Conservation (phyloP, 2,888 invertebrate species). For the Drosophila paracracens region DNA sequence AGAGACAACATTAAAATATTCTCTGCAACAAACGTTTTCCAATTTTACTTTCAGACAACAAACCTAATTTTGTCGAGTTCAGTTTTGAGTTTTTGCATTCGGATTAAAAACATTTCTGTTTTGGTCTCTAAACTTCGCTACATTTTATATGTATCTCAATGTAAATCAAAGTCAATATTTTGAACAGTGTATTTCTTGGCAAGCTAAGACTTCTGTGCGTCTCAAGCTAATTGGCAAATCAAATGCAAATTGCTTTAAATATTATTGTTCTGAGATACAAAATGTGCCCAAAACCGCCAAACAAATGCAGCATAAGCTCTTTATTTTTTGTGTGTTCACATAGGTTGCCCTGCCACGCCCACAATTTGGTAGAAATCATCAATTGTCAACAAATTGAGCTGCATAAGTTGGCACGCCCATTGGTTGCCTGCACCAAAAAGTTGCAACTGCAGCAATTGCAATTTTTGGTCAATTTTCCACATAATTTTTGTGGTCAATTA, state of each 20-base stretch:
- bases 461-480: constrained; percentile 73
- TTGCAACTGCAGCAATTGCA: constrained; percentile 68
- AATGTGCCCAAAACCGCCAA: constrained; percentile 60
- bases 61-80: neutral
- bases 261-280: constrained; percentile 17
- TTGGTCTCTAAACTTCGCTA: neutral
- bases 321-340: constrained; percentile 17
- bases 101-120: neutral
- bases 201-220: neutral
- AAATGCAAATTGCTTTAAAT: constrained; percentile 22
- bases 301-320: constrained; percentile 73
- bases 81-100: neutral
- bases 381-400: constrained; percentile 59
- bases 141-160: neutral
- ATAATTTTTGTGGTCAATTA: constrained; percentile 71
- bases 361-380: constrained; percentile 29
- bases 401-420: constrained; percentile 29
- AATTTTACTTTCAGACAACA: neutral
- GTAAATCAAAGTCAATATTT: neutral
- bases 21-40: neutral
- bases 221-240: constrained; percentile 24
- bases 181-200: constrained; percentile 5
- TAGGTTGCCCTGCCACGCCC: constrained; percentile 32
- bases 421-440: constrained; percentile 16
- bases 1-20: accelerated